Conservation (phyloP, 2,888 invertebrate species). For the Muschampia plurimacula region DNA sequence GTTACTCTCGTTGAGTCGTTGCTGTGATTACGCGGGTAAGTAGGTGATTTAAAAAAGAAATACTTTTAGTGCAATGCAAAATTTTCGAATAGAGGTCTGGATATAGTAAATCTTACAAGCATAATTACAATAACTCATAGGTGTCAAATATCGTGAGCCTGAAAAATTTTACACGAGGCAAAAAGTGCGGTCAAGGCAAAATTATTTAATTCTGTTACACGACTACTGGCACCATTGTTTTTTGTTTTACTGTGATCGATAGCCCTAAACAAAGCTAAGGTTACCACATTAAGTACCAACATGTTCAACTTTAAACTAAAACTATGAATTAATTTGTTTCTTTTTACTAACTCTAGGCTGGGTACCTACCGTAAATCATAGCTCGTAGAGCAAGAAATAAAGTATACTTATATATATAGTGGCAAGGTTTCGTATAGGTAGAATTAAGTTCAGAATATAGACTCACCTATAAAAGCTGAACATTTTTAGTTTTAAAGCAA, state of each 20-base stretch:
- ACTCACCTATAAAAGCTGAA: no score
- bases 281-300: conserved; percentile 2
- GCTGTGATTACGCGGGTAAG: no score
- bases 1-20: no score
- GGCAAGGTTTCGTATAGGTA: no score
- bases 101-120: neutral
- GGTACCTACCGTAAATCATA: neutral
- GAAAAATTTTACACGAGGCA: conserved; percentile 25
- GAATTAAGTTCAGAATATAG: no score
- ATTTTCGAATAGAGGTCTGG: no score
- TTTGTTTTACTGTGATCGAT: conserved; percentile 23
- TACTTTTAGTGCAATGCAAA: no score
- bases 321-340: conserved; percentile 14
- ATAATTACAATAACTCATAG: neutral
- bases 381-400: neutral
- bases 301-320: neutral
- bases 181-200: conserved; percentile 18
- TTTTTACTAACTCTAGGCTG: neutral
- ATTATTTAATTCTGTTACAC: conserved; percentile 11
- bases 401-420: neutral
- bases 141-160: neutral
- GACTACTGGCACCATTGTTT: conserved; percentile 12
- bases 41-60: no score
- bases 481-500: no score
- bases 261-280: conserved; percentile 16